Conservation (phyloP, 2,888 invertebrate genomes). For the Chloroclysta siterata region DNA sequence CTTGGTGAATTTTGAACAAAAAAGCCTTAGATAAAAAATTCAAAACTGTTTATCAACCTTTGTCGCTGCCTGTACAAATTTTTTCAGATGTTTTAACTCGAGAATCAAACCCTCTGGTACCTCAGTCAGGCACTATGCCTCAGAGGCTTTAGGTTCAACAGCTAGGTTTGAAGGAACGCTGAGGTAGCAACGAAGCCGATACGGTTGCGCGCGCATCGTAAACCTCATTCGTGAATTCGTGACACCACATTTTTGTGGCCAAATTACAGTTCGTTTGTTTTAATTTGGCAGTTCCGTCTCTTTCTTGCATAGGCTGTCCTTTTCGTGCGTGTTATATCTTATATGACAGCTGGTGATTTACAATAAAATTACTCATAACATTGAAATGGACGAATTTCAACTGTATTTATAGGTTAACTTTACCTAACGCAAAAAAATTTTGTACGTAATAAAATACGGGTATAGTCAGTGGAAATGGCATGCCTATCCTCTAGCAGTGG, state of each 20-base stretch:
- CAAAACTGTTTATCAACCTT: no score
- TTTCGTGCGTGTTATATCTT: background rate
- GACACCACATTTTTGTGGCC: slow-evolving; percentile 41
- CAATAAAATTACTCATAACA: background rate
- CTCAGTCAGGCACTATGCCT: background rate
- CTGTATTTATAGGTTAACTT: no score
- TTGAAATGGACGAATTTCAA: background rate
- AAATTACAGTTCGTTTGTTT: slow-evolving; percentile 40
- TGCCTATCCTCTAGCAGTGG: no score
- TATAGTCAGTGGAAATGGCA: no score
- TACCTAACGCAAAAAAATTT: no score
- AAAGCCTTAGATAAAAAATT: no score
- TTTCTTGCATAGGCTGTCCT: slow-evolving; percentile 14
- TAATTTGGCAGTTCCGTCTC: slow-evolving; percentile 29
- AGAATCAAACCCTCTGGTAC: background rate
- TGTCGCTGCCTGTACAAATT: background rate
- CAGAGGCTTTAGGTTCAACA: background rate
- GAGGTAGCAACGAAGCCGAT: slow-evolving; percentile 12
- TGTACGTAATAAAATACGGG: no score
- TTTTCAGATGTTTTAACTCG: no score
- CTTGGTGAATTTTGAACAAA: no score
- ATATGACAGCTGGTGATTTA: background rate
- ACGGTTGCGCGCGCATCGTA: slow-evolving; percentile 31
- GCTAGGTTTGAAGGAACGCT: background rate
- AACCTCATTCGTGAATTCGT: slow-evolving; percentile 36